Evolutionary conservation across 2,113 vertebrate species (phyloP), one percentile per base, ranked within the genome.

Genomic region (Carlito syrichta): DNA sequence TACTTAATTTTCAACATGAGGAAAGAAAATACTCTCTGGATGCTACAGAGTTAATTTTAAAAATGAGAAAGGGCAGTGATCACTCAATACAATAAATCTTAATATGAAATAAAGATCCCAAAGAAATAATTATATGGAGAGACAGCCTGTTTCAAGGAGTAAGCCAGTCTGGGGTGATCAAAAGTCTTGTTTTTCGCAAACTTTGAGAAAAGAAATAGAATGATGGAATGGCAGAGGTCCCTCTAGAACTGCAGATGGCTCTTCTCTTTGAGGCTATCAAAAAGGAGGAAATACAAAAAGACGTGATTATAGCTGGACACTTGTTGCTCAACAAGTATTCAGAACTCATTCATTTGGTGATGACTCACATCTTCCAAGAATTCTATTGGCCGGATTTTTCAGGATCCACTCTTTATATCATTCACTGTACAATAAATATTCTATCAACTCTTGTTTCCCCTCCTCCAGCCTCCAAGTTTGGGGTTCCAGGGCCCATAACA

Each of bases 1-100:
- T 43, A 58, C 54, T 91, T 92, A 19, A 88, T 81, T 71, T 86
- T 87, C 95, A 94, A 86, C 76, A 63, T 66, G 66, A 92, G 45
- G 52, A 90, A 58, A 56, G 38, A 84, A 76, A 84, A 93, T 32
- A 83, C 27, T 89, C 78, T 87, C 52, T 25, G 69, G 43, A 40
- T 66, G 27, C 60, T 48, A 52, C 16, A 54, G 77, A 74, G 43
- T 86, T 93, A 62, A 48, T 71, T 78, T 81, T 77, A 14, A 90
- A 96, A 95, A 83, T 1, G 17, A 91, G 27, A 54, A 20, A 45
- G 19, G 76, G 16, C 20, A 89, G 73, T 83, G n/a, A 62, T 86
- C 23, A 81, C 58, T 54, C 8, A 48, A 43, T 40, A 66, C 2
- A 54, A 73, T 62, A 45, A 40, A 77, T 52, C 69, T 69, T 89